These are phyloP conservation scores for Oreohelix idahoensis DNA, from an alignment of 1,140 invertebrate species.

Conservation along the genomic window DNA sequence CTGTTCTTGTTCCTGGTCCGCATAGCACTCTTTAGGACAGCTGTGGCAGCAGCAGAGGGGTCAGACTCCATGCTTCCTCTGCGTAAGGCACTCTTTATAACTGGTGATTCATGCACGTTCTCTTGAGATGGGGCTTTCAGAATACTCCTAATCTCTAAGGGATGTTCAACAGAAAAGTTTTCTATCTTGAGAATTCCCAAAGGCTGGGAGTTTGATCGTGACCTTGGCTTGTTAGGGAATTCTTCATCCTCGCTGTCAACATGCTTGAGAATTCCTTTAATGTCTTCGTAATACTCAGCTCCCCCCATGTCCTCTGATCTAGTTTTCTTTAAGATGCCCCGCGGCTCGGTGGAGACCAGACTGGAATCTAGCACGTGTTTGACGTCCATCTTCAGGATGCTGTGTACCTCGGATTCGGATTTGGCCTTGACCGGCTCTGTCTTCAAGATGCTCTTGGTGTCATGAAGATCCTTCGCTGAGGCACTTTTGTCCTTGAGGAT, in stretches of 20 bases:
- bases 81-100: constrained; percentile 39
- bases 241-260: constrained; percentile 15
- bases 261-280: constrained; percentile 47
- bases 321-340: constrained; percentile 43
- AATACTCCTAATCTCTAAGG: constrained; percentile 18
- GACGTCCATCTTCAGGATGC: constrained; percentile 20
- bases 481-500: constrained; percentile 57
- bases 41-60: neutral
- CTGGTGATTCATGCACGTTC: constrained; percentile 25
- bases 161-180: neutral
- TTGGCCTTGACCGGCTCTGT: constrained; percentile 11
- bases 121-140: constrained; percentile 38
- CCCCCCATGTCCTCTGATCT: constrained; percentile 33
- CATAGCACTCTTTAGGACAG: constrained; percentile 15
- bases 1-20: neutral
- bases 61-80: constrained; percentile 14
- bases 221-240: neutral
- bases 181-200: constrained; percentile 43
- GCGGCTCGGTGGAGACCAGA: constrained; percentile 6
- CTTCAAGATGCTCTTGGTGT: constrained; percentile 47
- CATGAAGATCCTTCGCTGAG: constrained; percentile 34
- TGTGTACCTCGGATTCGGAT: constrained; percentile 34
- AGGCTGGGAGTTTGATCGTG: constrained; percentile 37
- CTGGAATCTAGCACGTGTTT: constrained; percentile 38
- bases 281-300: constrained; percentile 1